Conservation (phyloP, 2,888 invertebrate genomes). For the Sminthurinus aureus region DNA sequence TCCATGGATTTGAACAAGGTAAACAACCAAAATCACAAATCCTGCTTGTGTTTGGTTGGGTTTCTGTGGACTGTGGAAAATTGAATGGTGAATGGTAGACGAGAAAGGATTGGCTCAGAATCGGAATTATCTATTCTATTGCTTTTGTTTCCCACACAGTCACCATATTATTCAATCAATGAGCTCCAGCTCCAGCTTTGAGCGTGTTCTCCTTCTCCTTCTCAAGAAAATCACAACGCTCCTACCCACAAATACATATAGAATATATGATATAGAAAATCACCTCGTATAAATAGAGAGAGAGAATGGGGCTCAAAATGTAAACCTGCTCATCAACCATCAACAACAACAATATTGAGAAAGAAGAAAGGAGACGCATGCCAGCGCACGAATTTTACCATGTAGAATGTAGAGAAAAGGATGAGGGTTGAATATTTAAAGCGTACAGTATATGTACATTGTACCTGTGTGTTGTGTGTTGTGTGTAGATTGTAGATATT, state of each 20-base stretch:
- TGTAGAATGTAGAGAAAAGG: background rate
- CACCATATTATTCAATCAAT: background rate
- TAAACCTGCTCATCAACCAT: no score
- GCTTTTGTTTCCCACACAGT: conserved; percentile 22
- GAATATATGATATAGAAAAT: no score
- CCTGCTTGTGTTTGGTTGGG: no score
- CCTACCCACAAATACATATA: no score
- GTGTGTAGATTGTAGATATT: background rate
- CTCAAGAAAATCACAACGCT: no score
- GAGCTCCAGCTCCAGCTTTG: background rate
- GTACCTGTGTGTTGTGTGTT: background rate
- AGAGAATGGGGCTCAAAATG: background rate
- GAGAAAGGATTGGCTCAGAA: background rate
- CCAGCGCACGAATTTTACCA: background rate
- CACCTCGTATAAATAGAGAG: no score
- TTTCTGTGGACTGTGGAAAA: background rate
- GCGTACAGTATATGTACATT: background rate
- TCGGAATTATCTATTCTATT: no score
- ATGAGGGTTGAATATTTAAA: background rate
- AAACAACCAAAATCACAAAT: no score
- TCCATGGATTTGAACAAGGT: no score
- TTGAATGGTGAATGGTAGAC: background rate
- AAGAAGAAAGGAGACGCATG: background rate
- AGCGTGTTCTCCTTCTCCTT: background rate
- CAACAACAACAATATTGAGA: background rate